These are phyloP conservation scores for Dryocosmus kuriphilus DNA, from an alignment of 2,888 invertebrate genomes.

Conservation along the genomic window DNA sequence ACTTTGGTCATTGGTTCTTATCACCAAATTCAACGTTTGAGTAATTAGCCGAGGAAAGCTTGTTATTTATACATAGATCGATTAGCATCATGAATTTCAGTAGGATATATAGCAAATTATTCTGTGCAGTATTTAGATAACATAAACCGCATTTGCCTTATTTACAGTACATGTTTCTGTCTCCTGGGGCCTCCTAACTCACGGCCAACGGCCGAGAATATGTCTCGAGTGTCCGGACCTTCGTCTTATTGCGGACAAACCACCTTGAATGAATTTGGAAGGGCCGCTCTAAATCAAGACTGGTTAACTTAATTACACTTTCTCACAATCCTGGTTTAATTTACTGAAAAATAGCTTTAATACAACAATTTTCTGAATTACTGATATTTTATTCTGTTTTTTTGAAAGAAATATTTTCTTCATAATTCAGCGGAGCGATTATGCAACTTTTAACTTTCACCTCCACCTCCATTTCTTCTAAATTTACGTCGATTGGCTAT, in stretches of 20 bases:
- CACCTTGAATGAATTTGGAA: conserved; percentile 43
- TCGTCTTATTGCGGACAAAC: conserved; percentile 67
- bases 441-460: no score
- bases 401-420: no score
- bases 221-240: conserved; percentile 72
- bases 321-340: not conserved
- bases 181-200: conserved; percentile 66
- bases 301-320: conserved; percentile 59
- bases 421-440: no score
- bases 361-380: no score
- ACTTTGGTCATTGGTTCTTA: conserved; percentile 37
- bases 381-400: no score
- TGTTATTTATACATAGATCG: conserved; percentile 30
- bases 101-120: conserved; percentile 42
- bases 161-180: conserved; percentile 61
- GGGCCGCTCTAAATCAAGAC: conserved; percentile 59
- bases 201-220: conserved; percentile 69
- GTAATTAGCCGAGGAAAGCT: conserved; percentile 20
- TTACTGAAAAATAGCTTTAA: no score
- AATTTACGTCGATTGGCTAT: no score
- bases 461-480: no score
- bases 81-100: not conserved
- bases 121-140: conserved; percentile 45
- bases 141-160: conserved; percentile 65
- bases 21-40: not conserved